Base-by-base conservation (phyloP, 2,113 vertebrate species). In the Tupaia tana region DNA sequence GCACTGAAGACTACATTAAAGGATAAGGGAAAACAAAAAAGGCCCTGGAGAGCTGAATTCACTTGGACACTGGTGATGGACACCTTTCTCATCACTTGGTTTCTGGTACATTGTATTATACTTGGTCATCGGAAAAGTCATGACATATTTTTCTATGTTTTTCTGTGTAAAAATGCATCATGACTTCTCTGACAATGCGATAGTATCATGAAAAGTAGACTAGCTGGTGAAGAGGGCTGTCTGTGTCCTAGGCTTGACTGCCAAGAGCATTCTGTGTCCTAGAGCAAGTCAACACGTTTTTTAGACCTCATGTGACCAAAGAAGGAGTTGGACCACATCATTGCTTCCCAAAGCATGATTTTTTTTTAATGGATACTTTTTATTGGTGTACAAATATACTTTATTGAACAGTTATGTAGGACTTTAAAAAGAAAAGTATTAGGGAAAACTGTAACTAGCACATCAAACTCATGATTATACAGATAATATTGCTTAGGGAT, bases 381-480 rank as follows among this genome's bases (percentile, higher is more conserved):
- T 56, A 4, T 27, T 67, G 31, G 3, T 31, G 7, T 84, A 2
- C 22, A 63, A 31, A 86, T 78, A 34, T 64, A 13, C 80, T 74
- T 84, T 71, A 56, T 80, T 56, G 64, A 86, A 29, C 88, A 69
- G 73, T 85, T 67, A 81, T 12, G 1, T 27, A 24, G n/a, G 4
- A 54, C 69, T 93, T 96, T 86, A 83, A 93, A 81, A 94, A 63
- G 82, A 89, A 59, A 18, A 58, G 34, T 81, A 20, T 66, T 85
- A 29, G 27, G 69, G 4, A 73, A 84, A 94, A 71, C 66, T 31
- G 6, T 92, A 95, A 95, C 85, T 92, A 89, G 78, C 66, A 95
- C 75, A 90, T 97, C 89, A 97, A 85, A 80, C 43, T 93, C 64
- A 22, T 20, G 34, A 81, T 94, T 64, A 56, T 56, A 52, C 86